Percentiles rank a stretch among this genome's conserved stretches.
These are phyloP conservation scores for Oxytorus armatus DNA, from an alignment of 2,888 invertebrate species.

Conservation along the genomic window DNA sequence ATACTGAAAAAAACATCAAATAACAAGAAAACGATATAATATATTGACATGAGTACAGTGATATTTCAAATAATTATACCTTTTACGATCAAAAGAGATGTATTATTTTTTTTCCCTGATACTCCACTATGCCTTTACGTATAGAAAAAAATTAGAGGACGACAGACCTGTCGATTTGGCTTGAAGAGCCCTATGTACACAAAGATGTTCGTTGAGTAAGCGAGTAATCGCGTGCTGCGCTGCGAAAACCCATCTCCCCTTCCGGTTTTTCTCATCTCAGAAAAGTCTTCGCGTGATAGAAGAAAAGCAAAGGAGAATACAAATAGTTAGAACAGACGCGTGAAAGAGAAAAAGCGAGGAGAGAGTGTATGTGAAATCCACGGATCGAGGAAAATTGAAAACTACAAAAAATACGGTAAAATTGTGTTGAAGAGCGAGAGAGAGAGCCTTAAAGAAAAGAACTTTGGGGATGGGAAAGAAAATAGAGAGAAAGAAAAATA, in stretches of 20 bases:
- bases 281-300: constrained; percentile 1
- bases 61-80: no score
- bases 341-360: background rate
- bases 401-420: constrained; percentile 10
- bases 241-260: constrained; percentile 56
- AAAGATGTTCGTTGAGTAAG: constrained; percentile 36
- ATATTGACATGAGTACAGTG: no score
- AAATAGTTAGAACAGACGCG: background rate
- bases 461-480: constrained; percentile 1
- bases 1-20: constrained; percentile 87
- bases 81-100: no score
- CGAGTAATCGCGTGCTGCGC: constrained; percentile 53
- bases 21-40: background rate
- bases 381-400: constrained; percentile 27
- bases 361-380: constrained; percentile 18
- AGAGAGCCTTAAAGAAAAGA: constrained; percentile 12
- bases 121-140: no score
- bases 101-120: no score
- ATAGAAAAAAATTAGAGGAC: background rate
- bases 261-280: constrained; percentile 21
- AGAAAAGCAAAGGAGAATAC: constrained; percentile 10
- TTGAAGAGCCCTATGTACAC: background rate
- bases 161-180: background rate
- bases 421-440: constrained; percentile 21
- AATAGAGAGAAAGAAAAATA: constrained; percentile 20